phyloP scores from a whole-genome alignment of 2,888 invertebrate genomes.

The Scaptomyza polygonia region DNA sequence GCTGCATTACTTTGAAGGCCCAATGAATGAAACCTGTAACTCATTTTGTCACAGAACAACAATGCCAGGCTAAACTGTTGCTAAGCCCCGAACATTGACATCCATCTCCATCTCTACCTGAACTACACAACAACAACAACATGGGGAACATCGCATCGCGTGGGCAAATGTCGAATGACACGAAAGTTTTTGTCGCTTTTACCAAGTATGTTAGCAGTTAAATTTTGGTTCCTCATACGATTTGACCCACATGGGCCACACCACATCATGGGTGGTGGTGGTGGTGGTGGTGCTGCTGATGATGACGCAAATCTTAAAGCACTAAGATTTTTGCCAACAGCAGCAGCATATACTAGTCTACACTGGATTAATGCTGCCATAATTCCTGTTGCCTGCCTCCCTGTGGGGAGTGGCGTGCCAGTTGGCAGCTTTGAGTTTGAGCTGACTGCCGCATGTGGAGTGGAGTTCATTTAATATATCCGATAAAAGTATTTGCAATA shows the following conservation, averaged over 20 bases:
- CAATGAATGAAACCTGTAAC: slow-evolving; percentile 76
- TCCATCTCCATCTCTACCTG: slow-evolving; percentile 25
- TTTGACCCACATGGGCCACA: slow-evolving; percentile 68
- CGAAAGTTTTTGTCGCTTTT: slow-evolving; percentile 20
- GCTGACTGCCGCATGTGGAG: slow-evolving; percentile 43
- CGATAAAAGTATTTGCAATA: slow-evolving; percentile 82
- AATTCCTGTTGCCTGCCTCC: slow-evolving; percentile 57
- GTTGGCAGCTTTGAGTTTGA: slow-evolving; percentile 16
- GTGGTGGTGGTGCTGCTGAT: slow-evolving; percentile 25
- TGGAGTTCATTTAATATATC: slow-evolving; percentile 80
- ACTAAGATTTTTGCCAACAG: slow-evolving; percentile 57
- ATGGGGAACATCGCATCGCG: no score
- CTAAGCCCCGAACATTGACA: slow-evolving; percentile 60
- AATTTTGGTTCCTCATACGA: slow-evolving; percentile 41
- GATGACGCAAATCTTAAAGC: slow-evolving; percentile 78
- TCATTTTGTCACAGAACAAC: slow-evolving; percentile 68
- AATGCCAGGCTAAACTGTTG: slow-evolving; percentile 67
- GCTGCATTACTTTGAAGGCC: slow-evolving; percentile 66
- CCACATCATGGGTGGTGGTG: neutral
- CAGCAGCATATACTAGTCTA: slow-evolving; percentile 56
- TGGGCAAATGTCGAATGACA: slow-evolving; percentile 57
- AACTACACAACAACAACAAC: no score
- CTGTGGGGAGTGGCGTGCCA: slow-evolving; percentile 16
- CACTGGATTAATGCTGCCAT: slow-evolving; percentile 78
- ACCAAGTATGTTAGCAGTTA: slow-evolving; percentile 31